phyloP scores from a whole-genome alignment of 2,888 invertebrate species.

The Drosophila affinis region DNA sequence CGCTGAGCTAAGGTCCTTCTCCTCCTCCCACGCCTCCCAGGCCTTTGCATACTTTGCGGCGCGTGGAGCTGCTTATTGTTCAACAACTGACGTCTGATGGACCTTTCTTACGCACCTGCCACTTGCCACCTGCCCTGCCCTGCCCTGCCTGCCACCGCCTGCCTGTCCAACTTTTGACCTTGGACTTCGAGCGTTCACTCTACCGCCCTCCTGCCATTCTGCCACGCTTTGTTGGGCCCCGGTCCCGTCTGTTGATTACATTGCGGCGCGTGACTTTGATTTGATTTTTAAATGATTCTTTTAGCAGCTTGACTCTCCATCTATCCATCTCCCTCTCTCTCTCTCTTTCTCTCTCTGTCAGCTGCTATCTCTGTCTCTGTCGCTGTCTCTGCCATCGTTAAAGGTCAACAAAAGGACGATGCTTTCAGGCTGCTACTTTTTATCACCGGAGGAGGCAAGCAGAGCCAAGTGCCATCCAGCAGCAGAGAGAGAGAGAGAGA shows the following conservation, averaged over 20 bases:
- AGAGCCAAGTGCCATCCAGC: neutral
- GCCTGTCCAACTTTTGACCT: slow-evolving; percentile 45
- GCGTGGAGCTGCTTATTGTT: slow-evolving; percentile 65
- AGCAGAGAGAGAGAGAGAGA: too few species aligned
- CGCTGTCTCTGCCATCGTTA: slow-evolving; percentile 54
- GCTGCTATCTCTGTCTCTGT: slow-evolving; percentile 12
- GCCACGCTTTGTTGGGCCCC: neutral
- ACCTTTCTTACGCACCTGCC: slow-evolving; percentile 52
- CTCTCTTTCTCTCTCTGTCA: neutral
- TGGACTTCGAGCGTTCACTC: slow-evolving; percentile 19
- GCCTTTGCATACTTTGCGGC: slow-evolving; percentile 65
- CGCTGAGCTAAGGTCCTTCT: neutral
- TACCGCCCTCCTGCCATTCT: neutral
- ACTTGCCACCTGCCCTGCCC: slow-evolving; percentile 18
- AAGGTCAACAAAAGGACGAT: slow-evolving; percentile 81
- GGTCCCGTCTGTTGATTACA: slow-evolving; percentile 60
- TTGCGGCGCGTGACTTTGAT: slow-evolving; percentile 81
- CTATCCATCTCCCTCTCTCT: slow-evolving; percentile 4
- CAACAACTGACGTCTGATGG: slow-evolving; percentile 26
- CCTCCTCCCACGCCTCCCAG: neutral
- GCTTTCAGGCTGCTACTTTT: slow-evolving; percentile 39
- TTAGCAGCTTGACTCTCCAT: slow-evolving; percentile 57
- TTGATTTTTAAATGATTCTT: slow-evolving; percentile 79
- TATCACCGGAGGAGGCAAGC: slow-evolving; percentile 42
- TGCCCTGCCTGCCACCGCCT: slow-evolving; percentile 19